A percentile compares a stretch with the other conserved stretches of the same genome.
phyloP scores from a whole-genome alignment of 2,113 vertebrate genomes.

The Lophura nycthemera region DNA sequence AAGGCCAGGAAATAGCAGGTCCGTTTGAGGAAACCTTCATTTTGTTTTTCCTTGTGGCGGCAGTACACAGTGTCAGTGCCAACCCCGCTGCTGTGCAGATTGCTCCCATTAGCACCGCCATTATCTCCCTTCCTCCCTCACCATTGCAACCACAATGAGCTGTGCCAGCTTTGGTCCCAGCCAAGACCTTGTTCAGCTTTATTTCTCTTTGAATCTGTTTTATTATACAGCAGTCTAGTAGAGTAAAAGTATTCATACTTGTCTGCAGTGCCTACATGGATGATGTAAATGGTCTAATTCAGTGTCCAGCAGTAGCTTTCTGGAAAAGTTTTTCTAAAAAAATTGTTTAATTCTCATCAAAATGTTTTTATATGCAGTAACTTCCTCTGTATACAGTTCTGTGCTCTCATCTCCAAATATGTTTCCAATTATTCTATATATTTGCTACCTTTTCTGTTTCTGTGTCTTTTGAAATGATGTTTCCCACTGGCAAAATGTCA shows the following conservation, averaged over 20 bases:
- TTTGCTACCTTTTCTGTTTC: neutral
- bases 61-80: neutral
- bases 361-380: neutral
- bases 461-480: neutral
- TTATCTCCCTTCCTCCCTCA: neutral
- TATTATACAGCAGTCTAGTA: neutral
- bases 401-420: neutral
- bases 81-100: neutral
- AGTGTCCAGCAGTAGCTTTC: neutral
- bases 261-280: neutral
- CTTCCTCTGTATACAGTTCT: neutral
- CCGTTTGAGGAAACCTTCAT: neutral
- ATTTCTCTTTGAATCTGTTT: neutral
- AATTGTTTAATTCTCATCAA: neutral
- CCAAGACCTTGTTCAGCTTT: neutral
- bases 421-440: neutral
- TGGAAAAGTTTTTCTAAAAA: neutral
- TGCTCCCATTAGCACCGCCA: neutral
- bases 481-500: neutral
- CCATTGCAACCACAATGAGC: neutral
- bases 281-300: neutral
- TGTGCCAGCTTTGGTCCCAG: neutral
- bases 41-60: neutral
- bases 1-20: neutral
- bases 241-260: neutral